phyloP scores from a whole-genome alignment of 2,113 vertebrate species.

The Zapornia atra region DNA sequence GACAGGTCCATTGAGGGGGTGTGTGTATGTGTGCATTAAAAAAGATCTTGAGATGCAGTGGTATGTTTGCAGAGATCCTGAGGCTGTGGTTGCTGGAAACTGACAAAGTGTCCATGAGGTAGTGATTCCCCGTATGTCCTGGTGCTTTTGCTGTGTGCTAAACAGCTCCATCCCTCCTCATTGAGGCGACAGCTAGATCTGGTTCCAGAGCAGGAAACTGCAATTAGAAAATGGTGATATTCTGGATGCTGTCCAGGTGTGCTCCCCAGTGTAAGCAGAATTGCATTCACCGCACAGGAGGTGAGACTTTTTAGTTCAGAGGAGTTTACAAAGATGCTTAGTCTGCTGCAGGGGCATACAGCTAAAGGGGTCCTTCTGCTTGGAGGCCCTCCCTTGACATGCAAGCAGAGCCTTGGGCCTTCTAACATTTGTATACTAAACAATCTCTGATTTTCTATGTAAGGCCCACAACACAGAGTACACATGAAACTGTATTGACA shows the following conservation, averaged over 20 bases:
- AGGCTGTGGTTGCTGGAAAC: background rate
- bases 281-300: background rate
- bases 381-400: background rate
- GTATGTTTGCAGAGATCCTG: background rate
- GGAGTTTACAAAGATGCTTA: background rate
- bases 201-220: background rate
- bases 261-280: background rate
- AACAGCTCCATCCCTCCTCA: background rate
- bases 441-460: background rate
- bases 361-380: background rate
- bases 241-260: background rate
- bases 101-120: background rate
- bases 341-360: background rate
- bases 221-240: background rate
- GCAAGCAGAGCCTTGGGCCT: background rate
- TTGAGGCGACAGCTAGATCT: background rate
- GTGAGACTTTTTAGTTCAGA: background rate
- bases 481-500: background rate
- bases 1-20: fast-evolving
- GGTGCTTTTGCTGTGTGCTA: background rate
- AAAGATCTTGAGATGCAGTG: background rate
- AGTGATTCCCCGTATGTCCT: background rate
- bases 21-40: background rate
- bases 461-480: background rate
- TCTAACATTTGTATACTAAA: background rate